A percentile compares a stretch with the other conserved stretches of the same genome.
phyloP scores from a whole-genome alignment of 2,888 invertebrate species.

The Mesodorylaimus sp. region DNA sequence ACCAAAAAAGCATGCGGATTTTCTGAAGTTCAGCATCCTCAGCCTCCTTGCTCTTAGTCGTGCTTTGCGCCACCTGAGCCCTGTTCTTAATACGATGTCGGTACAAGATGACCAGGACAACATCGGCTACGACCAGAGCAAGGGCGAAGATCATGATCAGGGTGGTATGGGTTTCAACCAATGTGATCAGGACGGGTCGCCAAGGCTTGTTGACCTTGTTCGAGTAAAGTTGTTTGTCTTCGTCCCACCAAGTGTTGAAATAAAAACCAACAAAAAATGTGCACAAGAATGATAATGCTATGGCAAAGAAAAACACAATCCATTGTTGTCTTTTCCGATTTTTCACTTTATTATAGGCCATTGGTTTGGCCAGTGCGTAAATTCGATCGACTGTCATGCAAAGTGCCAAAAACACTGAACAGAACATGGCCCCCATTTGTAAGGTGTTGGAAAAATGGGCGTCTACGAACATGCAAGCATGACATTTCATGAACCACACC shows the following conservation, averaged over 20 bases:
- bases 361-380: not conserved
- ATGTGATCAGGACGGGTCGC: too few species aligned
- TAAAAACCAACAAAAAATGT: not conserved
- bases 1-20: not conserved
- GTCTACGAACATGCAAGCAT: not conserved
- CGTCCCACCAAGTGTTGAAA: not conserved
- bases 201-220: too few species aligned
- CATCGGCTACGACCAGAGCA: not conserved
- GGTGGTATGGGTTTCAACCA: not conserved
- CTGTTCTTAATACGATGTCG: not conserved
- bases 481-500: not conserved
- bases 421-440: not conserved
- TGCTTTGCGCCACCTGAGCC: not conserved
- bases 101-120: not conserved
- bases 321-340: not conserved
- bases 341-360: not conserved
- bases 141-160: not conserved
- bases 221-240: too few species aligned
- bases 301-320: not conserved
- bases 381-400: not conserved
- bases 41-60: too few species aligned
- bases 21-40: not conserved
- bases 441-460: not conserved
- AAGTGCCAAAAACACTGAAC: not conserved
- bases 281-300: not conserved